Evolutionary conservation across 2,888 invertebrate genomes (phyloP), one percentile per base, ranked within the genome.

Genomic region (Macrosoma leucophasiata): DNA sequence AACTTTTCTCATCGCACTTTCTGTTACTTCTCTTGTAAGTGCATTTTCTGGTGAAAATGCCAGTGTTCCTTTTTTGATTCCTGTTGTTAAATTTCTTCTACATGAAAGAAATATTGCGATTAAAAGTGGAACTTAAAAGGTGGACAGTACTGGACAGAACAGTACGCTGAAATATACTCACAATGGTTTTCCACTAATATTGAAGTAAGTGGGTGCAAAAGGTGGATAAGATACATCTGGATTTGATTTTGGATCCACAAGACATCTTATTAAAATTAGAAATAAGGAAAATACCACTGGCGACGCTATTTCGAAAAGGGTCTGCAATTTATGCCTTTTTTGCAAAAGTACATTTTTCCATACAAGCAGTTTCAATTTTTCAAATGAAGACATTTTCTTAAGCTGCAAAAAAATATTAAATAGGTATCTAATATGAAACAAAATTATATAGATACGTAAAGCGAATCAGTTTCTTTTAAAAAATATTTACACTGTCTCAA

Each of bases 341-440:
- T 94, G 93, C 6, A 94, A 79, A 7, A 90, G 68, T 81, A 89
- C 90, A 66, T 95, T 95, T 69, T 95, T 95, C 94, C 94, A 95
- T 50, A 93, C 76, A 7, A 95, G 84, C 28, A 95, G 85, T 41
- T 85, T 72, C 59, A 94, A 88, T 66, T 90, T 90, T 41, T 86
- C 72, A 70, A 66, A 85, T 14, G 67, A 58, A 36, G 74, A 63
- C 82, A 82, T 82, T 46, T 42, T 69, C 44, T 26, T 34, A 18
- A 23, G 35, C 35, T 39, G 42, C 36, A 39, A 39, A 13, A 28
- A 12, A 27, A 21, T 3, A 12, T 7, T 4, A 3, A 24, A 13
- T 13, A 12, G n/a, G n/a, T 11, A 18, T 10, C 10, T 19, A n/a
- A 14, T 26, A 8, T 22, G 33, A 33, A 32, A 28, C 18, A 9